Evolutionary conservation across 1,140 invertebrate genomes (phyloP).

Genomic region (Procambarus clarkii): DNA sequence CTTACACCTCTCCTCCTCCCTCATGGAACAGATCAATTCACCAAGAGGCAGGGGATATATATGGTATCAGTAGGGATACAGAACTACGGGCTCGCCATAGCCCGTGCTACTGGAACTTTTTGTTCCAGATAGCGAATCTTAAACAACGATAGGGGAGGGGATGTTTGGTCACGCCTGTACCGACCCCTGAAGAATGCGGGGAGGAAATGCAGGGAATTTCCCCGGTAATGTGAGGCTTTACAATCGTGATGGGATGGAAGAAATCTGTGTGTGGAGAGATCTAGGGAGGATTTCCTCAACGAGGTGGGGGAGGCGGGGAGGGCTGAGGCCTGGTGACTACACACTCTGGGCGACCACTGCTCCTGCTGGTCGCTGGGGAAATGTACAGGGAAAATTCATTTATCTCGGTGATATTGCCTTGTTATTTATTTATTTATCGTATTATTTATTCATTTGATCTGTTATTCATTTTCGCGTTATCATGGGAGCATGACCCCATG

Average conservation of each 20-base stretch:
- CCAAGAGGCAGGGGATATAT: not conserved
- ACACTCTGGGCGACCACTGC: too few relatives aligned
- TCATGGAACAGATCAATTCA: too few relatives aligned
- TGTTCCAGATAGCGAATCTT: too few relatives aligned
- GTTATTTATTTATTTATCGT: not conserved
- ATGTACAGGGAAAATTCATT: not conserved
- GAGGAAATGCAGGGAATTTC: not conserved
- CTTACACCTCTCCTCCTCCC: not conserved
- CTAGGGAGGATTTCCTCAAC: not conserved
- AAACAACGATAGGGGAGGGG: not conserved
- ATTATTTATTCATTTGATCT: not conserved
- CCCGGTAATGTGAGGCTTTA: conserved; percentile 1
- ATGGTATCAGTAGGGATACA: not conserved
- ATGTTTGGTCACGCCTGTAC: not conserved
- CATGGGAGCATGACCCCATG: not conserved
- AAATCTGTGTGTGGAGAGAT: conserved; percentile 10
- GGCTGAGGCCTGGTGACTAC: not conserved
- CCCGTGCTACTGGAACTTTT: too few relatives aligned
- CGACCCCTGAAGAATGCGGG: not conserved
- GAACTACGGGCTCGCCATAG: too few relatives aligned
- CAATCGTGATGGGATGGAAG: conserved; percentile 4
- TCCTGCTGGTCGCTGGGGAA: too few relatives aligned
- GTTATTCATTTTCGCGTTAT: not conserved
- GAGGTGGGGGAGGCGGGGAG: not conserved
- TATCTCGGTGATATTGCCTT: not conserved